Evolutionary conservation across 2,888 invertebrate genomes (phyloP), one percentile per base, ranked within the genome.

Genomic region (Yponomeuta sedellus): DNA sequence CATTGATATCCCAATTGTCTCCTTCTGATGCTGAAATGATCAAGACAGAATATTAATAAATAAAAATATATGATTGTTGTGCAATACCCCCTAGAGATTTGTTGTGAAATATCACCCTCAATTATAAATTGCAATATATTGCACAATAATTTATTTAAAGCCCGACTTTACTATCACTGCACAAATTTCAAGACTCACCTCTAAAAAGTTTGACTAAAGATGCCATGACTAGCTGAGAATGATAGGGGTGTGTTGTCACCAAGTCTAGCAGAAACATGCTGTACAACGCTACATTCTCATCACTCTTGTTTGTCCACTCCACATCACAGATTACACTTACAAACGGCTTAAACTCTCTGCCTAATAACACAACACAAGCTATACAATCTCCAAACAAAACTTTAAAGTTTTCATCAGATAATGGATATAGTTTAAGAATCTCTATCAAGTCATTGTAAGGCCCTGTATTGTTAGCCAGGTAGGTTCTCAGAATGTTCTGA

Each of bases 1-100:
- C 95, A 64, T 79, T 81, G 10, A 93, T 93, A 72, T 93, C 90
- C 76, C 92, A 85, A 92, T 95, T 95, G 61, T 92, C 92, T 25
- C 80, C 80, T 66, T 89, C 88, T 64, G 82, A 93, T 64, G 82
- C 93, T 77, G 80, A 75, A 79, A 82, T 70, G 65, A 16, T 62
- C 12, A 59, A 67, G 19, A 63, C 63, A 44, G 12, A 44, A 16
- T 16, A 52, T 52, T 52, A 16, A 52, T 1, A 8, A 34, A 34
- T 1, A 34, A 34, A 0, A 8, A 52, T 5, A 52, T 1, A 52
- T 52, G 16, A 52, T 52, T 52, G 44, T 52, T 52, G 16, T 4
- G 16, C 3, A 16, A 52, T 52, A 16, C 16, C 44, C 3, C 2
- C 2, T 52, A 16, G 16, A 52, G 44, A 52, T 52, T 52, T 16